Conservation (phyloP, 2,888 invertebrate genomes). For the Cryptus armator region DNA sequence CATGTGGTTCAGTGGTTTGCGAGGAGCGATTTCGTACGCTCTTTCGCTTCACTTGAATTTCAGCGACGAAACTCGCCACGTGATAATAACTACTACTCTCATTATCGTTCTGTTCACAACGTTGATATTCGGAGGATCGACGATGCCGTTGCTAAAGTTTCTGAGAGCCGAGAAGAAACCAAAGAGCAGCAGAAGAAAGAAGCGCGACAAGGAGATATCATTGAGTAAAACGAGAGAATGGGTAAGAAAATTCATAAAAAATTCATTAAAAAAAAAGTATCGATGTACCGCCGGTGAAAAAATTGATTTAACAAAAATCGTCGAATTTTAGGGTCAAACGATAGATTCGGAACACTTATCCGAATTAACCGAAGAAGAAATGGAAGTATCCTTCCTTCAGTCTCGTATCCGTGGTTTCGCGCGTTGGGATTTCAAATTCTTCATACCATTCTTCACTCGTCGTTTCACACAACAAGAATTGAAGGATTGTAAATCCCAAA, state of each 20-base stretch:
- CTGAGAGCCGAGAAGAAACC: constrained; percentile 90
- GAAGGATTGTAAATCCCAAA: constrained; percentile 98
- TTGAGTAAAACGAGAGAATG: constrained; percentile 99
- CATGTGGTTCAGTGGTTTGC: constrained; percentile 99
- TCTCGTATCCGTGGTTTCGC: constrained; percentile 95
- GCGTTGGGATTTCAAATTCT: constrained; percentile 95
- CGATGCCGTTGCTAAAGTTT: constrained; percentile 98
- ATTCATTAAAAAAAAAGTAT: background rate
- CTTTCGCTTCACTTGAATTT: constrained; percentile 97
- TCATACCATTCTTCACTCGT: constrained; percentile 98
- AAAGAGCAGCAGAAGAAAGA: constrained; percentile 88
- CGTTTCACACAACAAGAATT: constrained; percentile 98
- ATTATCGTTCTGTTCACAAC: constrained; percentile 99
- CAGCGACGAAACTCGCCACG: constrained; percentile 97
- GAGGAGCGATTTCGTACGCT: constrained; percentile 99
- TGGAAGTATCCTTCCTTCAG: constrained; percentile 94
- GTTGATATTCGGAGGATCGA: constrained; percentile 97
- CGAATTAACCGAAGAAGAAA: constrained; percentile 96
- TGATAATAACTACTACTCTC: constrained; percentile 99
- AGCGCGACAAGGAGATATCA: constrained; percentile 93
- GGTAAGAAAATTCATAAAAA: constrained; percentile 85
- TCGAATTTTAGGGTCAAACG: constrained; percentile 89
- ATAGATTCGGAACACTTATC: constrained; percentile 97
- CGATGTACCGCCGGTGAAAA: background rate
- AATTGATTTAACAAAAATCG: background rate